Evolutionary conservation across 2,113 vertebrate species (phyloP).

Genomic region (Urocolius indicus): DNA sequence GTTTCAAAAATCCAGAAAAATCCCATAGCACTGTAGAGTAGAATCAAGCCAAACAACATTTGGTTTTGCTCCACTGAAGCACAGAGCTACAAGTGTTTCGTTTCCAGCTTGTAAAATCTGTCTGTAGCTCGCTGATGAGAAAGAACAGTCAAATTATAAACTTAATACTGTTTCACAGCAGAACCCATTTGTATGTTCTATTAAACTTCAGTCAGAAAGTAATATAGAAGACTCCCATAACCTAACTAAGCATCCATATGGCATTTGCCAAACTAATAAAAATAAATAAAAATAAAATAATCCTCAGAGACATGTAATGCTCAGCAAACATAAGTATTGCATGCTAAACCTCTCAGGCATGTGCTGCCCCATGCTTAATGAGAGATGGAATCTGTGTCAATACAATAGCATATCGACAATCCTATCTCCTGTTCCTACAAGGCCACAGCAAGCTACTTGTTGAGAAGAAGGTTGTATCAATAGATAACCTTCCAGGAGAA

Average conservation of each 20-base stretch:
- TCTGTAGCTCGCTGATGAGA: neutral
- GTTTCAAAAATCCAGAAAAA: neutral
- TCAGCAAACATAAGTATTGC: neutral
- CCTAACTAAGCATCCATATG: neutral
- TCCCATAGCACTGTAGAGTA: neutral
- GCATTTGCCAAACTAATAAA: neutral
- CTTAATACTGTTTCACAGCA: neutral
- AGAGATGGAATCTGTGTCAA: neutral
- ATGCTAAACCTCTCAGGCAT: neutral
- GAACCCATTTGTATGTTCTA: neutral
- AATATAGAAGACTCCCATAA: neutral
- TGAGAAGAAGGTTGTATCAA: neutral
- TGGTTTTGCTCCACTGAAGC: conserved; percentile 28
- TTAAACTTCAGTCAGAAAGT: neutral
- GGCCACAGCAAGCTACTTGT: neutral
- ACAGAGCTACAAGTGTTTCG: neutral
- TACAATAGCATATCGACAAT: too few relatives aligned
- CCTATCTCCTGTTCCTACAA: neutral
- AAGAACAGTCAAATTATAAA: neutral
- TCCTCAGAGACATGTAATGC: neutral
- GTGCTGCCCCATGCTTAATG: neutral
- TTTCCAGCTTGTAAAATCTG: conserved; percentile 6
- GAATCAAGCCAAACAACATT: conserved; percentile 10
- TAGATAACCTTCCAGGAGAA: neutral
- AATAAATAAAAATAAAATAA: neutral